These are phyloP conservation scores for Oceanodroma leucorhoa DNA, from an alignment of 2,797 vertebrate species.

Conservation along the genomic window DNA sequence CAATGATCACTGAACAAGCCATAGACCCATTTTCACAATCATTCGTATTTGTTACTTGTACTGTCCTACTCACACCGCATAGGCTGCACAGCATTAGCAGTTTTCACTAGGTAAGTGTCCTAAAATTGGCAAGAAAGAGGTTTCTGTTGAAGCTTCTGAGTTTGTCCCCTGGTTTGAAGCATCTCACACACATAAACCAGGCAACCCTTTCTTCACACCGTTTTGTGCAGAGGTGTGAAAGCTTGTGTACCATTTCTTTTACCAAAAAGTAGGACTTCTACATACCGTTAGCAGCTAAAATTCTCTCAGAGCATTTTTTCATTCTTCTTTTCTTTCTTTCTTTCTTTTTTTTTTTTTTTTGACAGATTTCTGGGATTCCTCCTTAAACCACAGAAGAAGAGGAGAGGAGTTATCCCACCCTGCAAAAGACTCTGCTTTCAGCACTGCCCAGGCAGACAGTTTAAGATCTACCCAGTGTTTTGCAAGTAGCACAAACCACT, in stretches of 20 bases:
- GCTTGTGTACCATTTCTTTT: not conserved
- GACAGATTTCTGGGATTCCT: slow-evolving; percentile 91
- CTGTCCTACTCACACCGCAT: not conserved
- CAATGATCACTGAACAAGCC: not conserved
- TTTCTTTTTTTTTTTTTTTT: not conserved
- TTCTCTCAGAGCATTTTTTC: not conserved
- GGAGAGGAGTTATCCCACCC: not conserved
- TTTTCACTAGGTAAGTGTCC: not conserved
- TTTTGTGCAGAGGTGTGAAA: not conserved
- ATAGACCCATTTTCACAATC: not conserved
- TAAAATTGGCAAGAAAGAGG: not conserved
- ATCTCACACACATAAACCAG: not conserved
- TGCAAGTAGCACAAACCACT: slow-evolving; percentile 54
- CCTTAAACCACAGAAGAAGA: slow-evolving; percentile 74
- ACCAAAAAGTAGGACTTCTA: not conserved
- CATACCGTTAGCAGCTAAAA: not conserved
- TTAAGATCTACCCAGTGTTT: slow-evolving; percentile 34
- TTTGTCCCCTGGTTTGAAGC: not conserved
- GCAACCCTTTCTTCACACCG: not conserved
- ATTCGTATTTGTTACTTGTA: not conserved
- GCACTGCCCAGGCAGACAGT: not conserved
- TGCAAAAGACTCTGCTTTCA: slow-evolving; percentile 20
- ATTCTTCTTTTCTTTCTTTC: not conserved
- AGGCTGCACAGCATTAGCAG: not conserved
- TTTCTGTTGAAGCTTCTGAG: not conserved